phyloP scores from a whole-genome alignment of 2,797 vertebrate species.

The Steatocranus sp. region DNA sequence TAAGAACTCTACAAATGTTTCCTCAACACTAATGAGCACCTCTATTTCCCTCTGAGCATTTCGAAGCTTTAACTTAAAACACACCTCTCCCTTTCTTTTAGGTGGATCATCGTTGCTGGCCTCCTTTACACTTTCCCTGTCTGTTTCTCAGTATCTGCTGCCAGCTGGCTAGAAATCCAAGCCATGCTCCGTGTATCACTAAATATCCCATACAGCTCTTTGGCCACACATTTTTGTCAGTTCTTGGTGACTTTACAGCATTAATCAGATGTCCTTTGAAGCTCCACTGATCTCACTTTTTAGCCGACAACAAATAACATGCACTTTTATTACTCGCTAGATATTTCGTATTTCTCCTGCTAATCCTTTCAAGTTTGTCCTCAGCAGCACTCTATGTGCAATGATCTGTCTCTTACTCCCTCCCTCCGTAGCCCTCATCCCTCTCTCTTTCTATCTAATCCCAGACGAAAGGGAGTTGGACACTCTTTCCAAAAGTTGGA shows the following conservation, averaged over 20 bases:
- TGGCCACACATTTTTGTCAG: conserved; percentile 51
- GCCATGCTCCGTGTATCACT: conserved; percentile 29
- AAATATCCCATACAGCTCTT: conserved; percentile 70
- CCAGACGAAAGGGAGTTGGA: conserved; percentile 77
- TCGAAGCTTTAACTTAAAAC: conserved; percentile 36
- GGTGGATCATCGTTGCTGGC: conserved; percentile 1
- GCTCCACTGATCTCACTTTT: conserved; percentile 80
- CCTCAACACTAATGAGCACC: conserved; percentile 25
- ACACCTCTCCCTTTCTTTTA: conserved; percentile 18
- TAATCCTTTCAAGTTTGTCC: conserved; percentile 77
- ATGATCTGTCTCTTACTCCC: conserved; percentile 45
- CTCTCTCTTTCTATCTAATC: conserved; percentile 76
- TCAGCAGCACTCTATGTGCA: conserved; percentile 59
- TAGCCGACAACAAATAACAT: conserved; percentile 82
- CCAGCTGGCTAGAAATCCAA: conserved; percentile 50
- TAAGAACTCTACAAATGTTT: background rate
- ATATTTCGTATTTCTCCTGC: conserved; percentile 75
- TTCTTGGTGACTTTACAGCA: conserved; percentile 76
- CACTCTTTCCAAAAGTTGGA: conserved; percentile 77
- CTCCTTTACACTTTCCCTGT: conserved; percentile 4
- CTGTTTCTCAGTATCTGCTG: conserved; percentile 14
- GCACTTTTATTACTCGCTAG: conserved; percentile 81
- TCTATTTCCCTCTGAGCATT: conserved; percentile 13
- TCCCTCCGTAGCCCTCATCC: conserved; percentile 65
- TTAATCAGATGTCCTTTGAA: conserved; percentile 85